Conservation (phyloP, 2,797 vertebrate genomes). For the Alcedo quadribrachys region DNA sequence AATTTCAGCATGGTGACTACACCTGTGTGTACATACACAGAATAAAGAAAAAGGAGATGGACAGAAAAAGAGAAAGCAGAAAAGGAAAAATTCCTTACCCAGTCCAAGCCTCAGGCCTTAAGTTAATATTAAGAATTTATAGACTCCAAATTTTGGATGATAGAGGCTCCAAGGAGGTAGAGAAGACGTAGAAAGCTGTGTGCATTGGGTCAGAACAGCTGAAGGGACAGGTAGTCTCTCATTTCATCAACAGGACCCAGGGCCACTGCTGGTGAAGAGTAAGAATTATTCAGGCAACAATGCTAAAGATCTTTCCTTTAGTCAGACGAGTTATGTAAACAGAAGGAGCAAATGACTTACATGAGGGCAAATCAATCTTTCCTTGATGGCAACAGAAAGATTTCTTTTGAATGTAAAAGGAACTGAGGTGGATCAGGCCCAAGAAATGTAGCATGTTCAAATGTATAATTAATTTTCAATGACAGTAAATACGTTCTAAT, state of each 20-base stretch:
- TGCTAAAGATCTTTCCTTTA: not conserved
- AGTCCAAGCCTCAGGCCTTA: not conserved
- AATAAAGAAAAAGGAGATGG: not conserved
- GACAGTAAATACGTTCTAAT: not conserved
- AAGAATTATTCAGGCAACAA: not conserved
- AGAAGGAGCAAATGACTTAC: not conserved
- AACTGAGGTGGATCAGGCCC: not conserved
- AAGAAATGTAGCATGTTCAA: not conserved
- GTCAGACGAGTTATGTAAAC: not conserved
- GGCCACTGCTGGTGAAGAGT: not conserved
- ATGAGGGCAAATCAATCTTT: not conserved
- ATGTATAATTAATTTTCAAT: not conserved
- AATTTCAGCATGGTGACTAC: not conserved
- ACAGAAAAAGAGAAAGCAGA: not conserved
- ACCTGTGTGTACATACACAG: not conserved
- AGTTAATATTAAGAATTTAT: not conserved
- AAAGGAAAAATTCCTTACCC: not conserved
- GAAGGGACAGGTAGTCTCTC: not conserved
- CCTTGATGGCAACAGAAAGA: not conserved
- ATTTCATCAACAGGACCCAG: not conserved
- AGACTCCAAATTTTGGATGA: not conserved
- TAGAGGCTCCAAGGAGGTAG: rapidly evolving
- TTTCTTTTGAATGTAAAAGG: not conserved
- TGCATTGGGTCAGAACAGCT: not conserved
- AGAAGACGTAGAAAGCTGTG: not conserved